A percentile compares a stretch with the other conserved stretches of the same genome.
phyloP scores from a whole-genome alignment of 2,113 vertebrate genomes.

The Psittacula cyanocephala region DNA sequence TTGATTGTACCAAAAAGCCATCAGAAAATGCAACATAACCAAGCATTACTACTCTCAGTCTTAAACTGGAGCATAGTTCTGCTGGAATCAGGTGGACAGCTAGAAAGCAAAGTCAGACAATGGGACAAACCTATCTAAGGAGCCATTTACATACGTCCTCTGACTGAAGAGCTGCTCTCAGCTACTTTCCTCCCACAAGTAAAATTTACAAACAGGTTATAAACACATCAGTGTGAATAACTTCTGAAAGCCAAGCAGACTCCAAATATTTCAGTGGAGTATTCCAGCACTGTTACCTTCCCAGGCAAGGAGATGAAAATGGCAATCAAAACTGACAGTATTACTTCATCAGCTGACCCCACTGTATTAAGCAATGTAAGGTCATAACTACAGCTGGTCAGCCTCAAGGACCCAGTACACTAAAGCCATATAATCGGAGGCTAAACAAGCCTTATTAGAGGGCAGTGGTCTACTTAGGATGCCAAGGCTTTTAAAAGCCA shows the following conservation, averaged over 20 bases:
- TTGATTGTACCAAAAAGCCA: not conserved
- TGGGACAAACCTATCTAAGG: not conserved
- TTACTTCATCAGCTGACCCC: not conserved
- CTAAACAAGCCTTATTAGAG: not conserved
- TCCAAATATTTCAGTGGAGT: not conserved
- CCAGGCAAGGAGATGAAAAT: not conserved
- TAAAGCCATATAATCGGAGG: not conserved
- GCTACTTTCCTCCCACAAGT: not conserved
- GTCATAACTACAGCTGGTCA: not conserved
- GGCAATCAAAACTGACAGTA: not conserved
- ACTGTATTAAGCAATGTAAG: not conserved
- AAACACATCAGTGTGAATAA: not conserved
- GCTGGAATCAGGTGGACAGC: not conserved
- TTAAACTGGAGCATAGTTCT: not conserved
- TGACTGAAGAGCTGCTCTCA: not conserved
- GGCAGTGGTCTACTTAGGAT: not conserved
- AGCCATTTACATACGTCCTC: not conserved
- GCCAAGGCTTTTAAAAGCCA: not conserved
- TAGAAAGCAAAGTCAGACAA: not conserved
- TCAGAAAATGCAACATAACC: not conserved
- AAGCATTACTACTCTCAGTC: not conserved
- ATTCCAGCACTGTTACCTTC: not conserved
- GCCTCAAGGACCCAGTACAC: not conserved
- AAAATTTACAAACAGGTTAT: not conserved
- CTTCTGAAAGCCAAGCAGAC: not conserved